Evolutionary conservation across 2,113 vertebrate genomes (phyloP).

Genomic region (Nothoprocta pentlandii): DNA sequence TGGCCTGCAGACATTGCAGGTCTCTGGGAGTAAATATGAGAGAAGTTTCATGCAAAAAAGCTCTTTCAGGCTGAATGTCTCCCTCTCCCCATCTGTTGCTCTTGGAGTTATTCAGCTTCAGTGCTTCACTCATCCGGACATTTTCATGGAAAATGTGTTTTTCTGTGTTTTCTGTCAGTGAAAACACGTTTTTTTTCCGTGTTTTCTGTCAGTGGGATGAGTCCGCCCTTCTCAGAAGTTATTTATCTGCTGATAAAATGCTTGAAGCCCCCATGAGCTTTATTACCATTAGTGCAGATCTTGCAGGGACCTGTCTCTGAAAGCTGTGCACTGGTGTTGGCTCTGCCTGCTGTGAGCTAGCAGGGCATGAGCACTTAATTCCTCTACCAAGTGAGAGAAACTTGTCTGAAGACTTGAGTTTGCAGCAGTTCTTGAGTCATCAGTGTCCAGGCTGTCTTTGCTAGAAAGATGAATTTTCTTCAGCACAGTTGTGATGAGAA

Average conservation of each 20-base stretch:
- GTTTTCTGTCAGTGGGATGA: neutral
- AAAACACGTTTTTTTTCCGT: neutral
- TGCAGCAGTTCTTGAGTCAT: neutral
- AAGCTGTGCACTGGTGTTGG: neutral
- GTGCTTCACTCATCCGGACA: neutral
- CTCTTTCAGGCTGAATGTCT: neutral
- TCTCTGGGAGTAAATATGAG: neutral
- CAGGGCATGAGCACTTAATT: neutral
- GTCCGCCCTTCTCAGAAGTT: neutral
- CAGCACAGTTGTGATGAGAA: neutral
- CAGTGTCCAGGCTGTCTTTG: neutral
- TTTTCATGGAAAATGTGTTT: neutral
- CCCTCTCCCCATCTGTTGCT: neutral
- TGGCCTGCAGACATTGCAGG: neutral
- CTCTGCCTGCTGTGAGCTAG: neutral
- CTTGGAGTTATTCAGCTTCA: neutral
- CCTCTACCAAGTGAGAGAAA: neutral
- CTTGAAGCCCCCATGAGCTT: neutral
- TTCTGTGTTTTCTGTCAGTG: neutral
- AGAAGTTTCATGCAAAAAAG: neutral
- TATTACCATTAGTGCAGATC: neutral
- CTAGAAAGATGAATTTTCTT: neutral
- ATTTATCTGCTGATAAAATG: neutral
- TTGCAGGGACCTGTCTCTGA: neutral
- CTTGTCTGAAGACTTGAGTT: neutral